These are phyloP conservation scores for Chelmon rostratus DNA, from an alignment of 2,797 vertebrate genomes.

Conservation along the genomic window DNA sequence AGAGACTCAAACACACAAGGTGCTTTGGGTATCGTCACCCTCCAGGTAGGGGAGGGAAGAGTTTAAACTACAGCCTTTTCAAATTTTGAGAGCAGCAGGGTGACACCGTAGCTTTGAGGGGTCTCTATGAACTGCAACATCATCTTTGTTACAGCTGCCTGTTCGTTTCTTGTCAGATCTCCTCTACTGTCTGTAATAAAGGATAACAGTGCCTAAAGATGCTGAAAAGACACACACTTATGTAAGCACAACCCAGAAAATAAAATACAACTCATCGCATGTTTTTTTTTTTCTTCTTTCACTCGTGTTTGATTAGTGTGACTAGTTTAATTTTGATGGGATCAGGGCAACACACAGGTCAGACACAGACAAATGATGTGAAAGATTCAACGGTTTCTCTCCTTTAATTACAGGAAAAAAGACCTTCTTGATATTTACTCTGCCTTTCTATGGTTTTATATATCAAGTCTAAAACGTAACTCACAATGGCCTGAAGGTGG, in stretches of 20 bases:
- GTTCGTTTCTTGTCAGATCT: neutral
- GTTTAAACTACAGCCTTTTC: neutral
- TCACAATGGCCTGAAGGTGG: slow-evolving; percentile 37
- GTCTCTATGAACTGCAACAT: too few relatives aligned
- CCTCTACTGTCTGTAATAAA: neutral
- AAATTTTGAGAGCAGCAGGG: neutral
- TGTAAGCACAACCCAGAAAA: neutral
- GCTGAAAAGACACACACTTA: neutral
- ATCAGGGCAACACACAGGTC: neutral
- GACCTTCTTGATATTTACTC: neutral
- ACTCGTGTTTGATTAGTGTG: neutral
- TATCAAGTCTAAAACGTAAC: neutral
- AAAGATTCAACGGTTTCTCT: neutral
- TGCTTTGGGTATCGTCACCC: neutral
- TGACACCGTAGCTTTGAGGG: neutral
- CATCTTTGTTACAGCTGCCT: neutral
- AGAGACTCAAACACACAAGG: neutral
- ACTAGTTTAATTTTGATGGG: neutral
- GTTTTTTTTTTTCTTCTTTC: neutral
- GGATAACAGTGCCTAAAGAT: neutral
- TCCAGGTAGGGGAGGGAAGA: neutral
- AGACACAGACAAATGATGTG: too few relatives aligned
- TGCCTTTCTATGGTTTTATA: neutral
- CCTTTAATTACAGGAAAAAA: neutral
- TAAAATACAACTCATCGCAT: neutral